Percentiles rank a stretch among this genome's conserved stretches.
phyloP scores from a whole-genome alignment of 2,888 invertebrate species.

The Synanthedon formicaeformis region DNA sequence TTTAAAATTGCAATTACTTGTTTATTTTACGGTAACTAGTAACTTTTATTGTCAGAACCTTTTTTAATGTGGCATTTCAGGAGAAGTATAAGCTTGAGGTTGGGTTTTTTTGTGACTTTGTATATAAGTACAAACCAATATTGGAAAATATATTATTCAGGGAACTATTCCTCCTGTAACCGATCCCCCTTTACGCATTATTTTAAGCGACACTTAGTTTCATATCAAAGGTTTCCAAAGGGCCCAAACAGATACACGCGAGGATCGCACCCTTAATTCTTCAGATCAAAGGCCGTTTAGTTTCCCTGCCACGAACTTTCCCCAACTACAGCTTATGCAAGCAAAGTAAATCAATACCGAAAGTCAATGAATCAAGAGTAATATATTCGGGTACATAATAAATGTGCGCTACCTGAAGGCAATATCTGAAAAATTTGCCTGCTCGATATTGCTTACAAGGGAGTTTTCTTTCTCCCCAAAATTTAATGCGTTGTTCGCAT shows the following conservation, averaged over 20 bases:
- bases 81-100: too few relatives aligned
- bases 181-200: background rate
- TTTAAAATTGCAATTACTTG: too few relatives aligned
- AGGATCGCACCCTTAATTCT: slow-evolving; percentile 36
- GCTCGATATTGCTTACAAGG: slow-evolving; percentile 71
- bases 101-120: too few relatives aligned
- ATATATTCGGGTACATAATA: slow-evolving; percentile 72
- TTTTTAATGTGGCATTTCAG: too few relatives aligned
- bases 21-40: too few relatives aligned
- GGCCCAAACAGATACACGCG: slow-evolving; percentile 14
- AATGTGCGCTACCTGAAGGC: slow-evolving; percentile 72
- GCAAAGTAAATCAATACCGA: slow-evolving; percentile 70
- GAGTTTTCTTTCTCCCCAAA: slow-evolving; percentile 71
- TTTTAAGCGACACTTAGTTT: background rate
- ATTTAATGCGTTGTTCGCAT: slow-evolving; percentile 71
- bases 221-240: background rate
- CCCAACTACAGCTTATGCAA: slow-evolving; percentile 64
- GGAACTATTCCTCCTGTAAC: too few relatives aligned
- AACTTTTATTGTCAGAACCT: too few relatives aligned
- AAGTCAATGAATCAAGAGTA: slow-evolving; percentile 72
- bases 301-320: slow-evolving; percentile 35
- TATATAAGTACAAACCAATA: too few relatives aligned
- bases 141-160: too few relatives aligned
- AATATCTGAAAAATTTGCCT: slow-evolving; percentile 72
- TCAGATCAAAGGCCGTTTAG: slow-evolving; percentile 38